phyloP scores from a whole-genome alignment of 2,113 vertebrate species.

The Corythornis cristatus region DNA sequence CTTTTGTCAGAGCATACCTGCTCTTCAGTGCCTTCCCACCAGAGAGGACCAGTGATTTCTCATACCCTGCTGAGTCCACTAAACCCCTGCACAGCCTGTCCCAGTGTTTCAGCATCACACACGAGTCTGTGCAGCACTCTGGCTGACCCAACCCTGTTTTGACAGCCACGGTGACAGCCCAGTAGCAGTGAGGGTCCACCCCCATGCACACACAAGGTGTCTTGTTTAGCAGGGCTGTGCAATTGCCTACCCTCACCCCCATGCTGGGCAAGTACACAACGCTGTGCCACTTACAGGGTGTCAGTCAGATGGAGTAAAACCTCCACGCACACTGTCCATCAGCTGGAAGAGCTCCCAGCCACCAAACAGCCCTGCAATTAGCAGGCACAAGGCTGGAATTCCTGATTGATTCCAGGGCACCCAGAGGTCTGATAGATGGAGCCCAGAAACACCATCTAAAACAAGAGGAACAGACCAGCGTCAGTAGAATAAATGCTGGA shows the following conservation, averaged over 20 bases:
- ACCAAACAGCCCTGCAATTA: not conserved
- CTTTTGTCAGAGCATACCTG: not conserved
- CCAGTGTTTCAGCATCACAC: not conserved
- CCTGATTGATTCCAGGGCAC: constrained; percentile 23
- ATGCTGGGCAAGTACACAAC: rapidly evolving
- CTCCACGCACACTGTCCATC: not conserved
- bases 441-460: not conserved
- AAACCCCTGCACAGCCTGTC: not conserved
- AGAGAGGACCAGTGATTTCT: not conserved
- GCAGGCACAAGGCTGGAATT: constrained; percentile 4
- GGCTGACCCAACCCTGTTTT: not conserved
- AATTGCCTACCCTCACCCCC: rapidly evolving
- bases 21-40: not conserved
- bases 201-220: rapidly evolving
- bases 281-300: not conserved
- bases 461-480: rapidly evolving
- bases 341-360: constrained; percentile 28
- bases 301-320: not conserved
- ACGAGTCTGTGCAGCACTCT: not conserved
- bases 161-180: not conserved
- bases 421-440: not conserved
- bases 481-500: not conserved
- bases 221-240: not conserved
- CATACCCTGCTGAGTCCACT: not conserved
- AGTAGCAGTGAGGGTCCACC: not conserved